Percentiles rank a stretch among this genome's conserved stretches.
Evolutionary conservation across 2,113 vertebrate species (phyloP).

Genomic region (Crypturellus undulatus): DNA sequence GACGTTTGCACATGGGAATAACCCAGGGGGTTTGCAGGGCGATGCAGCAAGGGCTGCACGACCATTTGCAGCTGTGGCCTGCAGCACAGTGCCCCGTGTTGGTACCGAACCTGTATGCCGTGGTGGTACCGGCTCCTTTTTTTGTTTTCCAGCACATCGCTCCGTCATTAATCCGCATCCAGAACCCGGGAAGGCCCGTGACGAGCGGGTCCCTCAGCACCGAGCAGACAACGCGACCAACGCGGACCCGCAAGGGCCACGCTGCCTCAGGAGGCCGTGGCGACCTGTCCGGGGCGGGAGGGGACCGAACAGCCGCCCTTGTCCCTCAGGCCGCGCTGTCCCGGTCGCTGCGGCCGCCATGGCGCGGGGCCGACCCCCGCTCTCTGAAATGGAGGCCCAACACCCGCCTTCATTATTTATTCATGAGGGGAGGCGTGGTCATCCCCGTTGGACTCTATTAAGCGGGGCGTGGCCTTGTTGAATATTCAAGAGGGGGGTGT

Average conservation of each 20-base stretch:
- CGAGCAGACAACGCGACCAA: fast-evolving
- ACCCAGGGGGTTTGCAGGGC: too few species aligned
- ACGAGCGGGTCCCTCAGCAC: not conserved
- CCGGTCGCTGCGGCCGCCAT: too few species aligned
- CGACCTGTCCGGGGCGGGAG: not conserved
- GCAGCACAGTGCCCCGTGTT: too few species aligned
- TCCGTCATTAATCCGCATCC: fast-evolving
- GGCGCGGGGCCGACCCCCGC: fast-evolving
- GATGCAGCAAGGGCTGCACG: fast-evolving
- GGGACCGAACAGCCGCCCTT: not conserved
- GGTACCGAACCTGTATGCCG: too few species aligned
- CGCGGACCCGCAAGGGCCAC: fast-evolving
- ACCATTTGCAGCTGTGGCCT: not conserved
- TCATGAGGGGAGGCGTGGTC: not conserved
- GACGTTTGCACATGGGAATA: not conserved
- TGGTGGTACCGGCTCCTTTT: fast-evolving
- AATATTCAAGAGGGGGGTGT: not conserved
- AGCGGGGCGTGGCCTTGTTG: fast-evolving
- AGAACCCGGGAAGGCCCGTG: fast-evolving
- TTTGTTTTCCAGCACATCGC: not conserved
- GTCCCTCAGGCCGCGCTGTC: too few species aligned
- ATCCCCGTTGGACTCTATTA: too few species aligned
- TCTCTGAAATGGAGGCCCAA: not conserved
- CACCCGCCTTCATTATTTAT: fast-evolving
- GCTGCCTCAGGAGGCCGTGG: fast-evolving